These are phyloP conservation scores for Limosa lapponica DNA, from an alignment of 2,797 vertebrate genomes.

Conservation along the genomic window DNA sequence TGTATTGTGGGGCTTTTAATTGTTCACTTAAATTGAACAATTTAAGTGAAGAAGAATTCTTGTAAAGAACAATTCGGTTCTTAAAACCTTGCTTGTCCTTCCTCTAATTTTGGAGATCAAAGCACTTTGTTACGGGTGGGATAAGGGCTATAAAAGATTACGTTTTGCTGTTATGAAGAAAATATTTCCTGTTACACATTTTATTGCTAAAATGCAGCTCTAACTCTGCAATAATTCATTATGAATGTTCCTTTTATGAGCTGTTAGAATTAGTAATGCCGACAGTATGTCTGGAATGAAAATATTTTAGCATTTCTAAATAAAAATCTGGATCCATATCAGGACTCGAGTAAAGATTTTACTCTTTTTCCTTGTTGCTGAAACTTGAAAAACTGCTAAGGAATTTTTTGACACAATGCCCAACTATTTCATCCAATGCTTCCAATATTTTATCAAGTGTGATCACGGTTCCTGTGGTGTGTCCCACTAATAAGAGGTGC, in stretches of 20 bases:
- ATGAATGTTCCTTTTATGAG: slow-evolving; percentile 40
- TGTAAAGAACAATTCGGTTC: neutral
- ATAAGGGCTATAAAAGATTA: slow-evolving; percentile 21
- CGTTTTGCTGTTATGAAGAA: slow-evolving; percentile 4
- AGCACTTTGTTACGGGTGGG: neutral
- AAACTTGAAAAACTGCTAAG: neutral
- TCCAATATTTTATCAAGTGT: neutral
- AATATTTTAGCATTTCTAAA: slow-evolving; percentile 7
- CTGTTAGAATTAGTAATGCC: slow-evolving; percentile 15
- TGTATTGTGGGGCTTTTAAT: neutral
- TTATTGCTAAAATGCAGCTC: slow-evolving; percentile 40
- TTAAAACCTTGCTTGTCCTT: neutral
- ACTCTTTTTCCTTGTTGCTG: neutral
- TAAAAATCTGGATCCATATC: neutral
- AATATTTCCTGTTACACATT: slow-evolving; percentile 39
- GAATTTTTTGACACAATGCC: neutral
- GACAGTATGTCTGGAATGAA: slow-evolving; percentile 18
- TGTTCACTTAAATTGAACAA: neutral
- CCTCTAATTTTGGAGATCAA: neutral
- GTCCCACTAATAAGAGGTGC: neutral
- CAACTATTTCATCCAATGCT: neutral
- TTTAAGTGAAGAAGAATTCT: neutral
- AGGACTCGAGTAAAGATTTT: neutral
- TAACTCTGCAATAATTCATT: slow-evolving; percentile 43
- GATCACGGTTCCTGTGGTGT: neutral